Percentiles rank a stretch among this genome's conserved stretches.
Evolutionary conservation across 2,113 vertebrate genomes (phyloP).

Genomic region (Pteronura brasiliensis): DNA sequence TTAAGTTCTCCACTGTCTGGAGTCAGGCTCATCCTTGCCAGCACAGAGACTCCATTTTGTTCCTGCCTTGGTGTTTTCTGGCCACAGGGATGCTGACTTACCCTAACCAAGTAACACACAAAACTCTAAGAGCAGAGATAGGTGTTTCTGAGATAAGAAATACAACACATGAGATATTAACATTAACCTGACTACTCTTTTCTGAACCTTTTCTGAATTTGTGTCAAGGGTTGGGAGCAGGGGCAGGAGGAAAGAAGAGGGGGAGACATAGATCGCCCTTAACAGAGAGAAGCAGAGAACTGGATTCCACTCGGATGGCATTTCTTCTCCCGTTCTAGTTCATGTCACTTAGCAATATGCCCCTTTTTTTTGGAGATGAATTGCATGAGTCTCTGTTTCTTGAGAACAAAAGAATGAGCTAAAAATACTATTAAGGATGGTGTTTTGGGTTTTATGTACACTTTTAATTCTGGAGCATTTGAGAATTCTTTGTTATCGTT

Average conservation of each 20-base stretch:
- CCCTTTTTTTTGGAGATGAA: not conserved
- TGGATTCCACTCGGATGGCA: too few relatives aligned
- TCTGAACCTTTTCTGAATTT: not conserved
- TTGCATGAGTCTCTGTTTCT: not conserved
- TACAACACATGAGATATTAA: not conserved
- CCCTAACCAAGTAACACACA: not conserved
- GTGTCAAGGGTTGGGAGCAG: not conserved
- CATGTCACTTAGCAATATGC: not conserved
- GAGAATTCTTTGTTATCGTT: not conserved
- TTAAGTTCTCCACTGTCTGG: too few relatives aligned
- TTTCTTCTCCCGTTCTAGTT: not conserved
- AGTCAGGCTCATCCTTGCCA: not conserved
- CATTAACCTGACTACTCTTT: not conserved
- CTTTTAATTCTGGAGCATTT: not conserved
- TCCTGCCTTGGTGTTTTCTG: not conserved
- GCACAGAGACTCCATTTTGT: not conserved
- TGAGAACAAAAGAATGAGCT: not conserved
- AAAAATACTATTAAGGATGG: not conserved
- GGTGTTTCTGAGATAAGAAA: not conserved
- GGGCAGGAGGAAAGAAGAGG: not conserved
- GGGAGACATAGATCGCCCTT: rapidly evolving
- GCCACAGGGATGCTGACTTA: not conserved
- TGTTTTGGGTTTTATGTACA: not conserved
- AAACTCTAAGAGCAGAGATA: not conserved
- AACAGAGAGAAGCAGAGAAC: not conserved